These are phyloP conservation scores for Sipunculus nudus DNA, from an alignment of 2,888 invertebrate species.

Conservation along the genomic window DNA sequence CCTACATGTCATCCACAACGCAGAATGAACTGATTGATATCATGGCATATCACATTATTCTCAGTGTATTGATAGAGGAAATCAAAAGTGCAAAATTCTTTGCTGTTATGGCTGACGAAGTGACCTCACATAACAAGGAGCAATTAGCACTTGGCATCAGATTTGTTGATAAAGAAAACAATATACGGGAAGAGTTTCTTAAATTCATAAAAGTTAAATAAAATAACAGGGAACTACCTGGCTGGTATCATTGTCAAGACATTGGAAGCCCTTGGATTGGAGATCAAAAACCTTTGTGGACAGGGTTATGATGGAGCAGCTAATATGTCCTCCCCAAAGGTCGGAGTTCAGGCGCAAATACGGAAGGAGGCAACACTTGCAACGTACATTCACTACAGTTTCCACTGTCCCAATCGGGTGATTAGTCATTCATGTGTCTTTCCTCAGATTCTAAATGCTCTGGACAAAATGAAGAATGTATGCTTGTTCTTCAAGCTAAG, in stretches of 20 bases:
- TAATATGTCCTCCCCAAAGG: constrained; percentile 2
- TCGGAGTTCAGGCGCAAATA: neutral
- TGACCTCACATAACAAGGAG: constrained; percentile 1
- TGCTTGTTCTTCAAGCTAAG: neutral
- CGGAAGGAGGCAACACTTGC: constrained; percentile 3
- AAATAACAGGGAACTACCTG: neutral
- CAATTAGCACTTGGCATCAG: neutral
- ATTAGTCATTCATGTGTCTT: neutral
- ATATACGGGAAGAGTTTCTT: constrained; percentile 6
- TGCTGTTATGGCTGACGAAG: constrained; percentile 4
- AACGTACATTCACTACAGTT: neutral
- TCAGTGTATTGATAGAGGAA: neutral
- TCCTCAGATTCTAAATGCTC: neutral
- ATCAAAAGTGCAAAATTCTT: neutral
- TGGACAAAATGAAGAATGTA: neutral
- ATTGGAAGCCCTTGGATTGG: neutral
- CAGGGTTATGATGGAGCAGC: constrained; percentile 13
- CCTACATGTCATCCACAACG: neutral
- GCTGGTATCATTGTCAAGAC: neutral
- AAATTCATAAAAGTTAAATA: neutral
- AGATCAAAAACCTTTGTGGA: neutral
- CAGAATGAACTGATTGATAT: neutral
- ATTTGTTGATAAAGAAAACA: neutral
- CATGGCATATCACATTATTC: neutral
- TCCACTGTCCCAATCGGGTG: constrained; percentile 9